Evolutionary conservation across 2,797 vertebrate genomes (phyloP).

Genomic region (Octomys mimax): DNA sequence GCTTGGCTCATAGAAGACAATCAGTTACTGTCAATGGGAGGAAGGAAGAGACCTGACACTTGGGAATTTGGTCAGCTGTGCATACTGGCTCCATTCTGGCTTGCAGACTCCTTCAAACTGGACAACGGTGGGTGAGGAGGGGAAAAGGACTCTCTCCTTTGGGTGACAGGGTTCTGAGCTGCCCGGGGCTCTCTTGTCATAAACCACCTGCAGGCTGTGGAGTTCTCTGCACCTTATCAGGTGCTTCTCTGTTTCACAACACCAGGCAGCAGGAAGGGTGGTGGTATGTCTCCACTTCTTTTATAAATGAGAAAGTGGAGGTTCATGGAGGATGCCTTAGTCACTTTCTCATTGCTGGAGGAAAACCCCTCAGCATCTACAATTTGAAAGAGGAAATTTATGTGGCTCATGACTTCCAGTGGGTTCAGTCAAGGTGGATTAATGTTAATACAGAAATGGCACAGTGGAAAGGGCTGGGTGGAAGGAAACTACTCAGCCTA

Average conservation of each 20-base stretch:
- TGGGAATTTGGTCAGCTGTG: neutral
- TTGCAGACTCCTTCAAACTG: neutral
- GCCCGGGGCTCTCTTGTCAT: neutral
- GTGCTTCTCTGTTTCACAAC: neutral
- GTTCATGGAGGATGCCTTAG: neutral
- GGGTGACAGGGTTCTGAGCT: neutral
- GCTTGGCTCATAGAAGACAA: neutral
- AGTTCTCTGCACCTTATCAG: neutral
- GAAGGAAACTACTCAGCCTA: neutral
- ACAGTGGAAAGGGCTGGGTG: neutral
- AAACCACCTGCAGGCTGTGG: accelerated
- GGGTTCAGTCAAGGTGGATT: neutral
- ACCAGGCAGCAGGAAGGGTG: neutral
- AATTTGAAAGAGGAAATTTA: neutral
- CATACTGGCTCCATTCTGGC: too few species aligned
- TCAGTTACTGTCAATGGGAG: neutral
- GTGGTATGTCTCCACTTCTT: neutral
- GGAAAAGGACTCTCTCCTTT: neutral
- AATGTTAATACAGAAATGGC: neutral
- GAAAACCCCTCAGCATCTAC: neutral
- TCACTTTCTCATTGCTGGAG: neutral
- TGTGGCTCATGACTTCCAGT: neutral
- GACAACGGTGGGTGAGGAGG: neutral
- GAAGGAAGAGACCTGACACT: neutral
- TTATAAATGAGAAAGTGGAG: neutral